Evolutionary conservation across 2,113 vertebrate species (phyloP), one percentile per base, ranked within the genome.

Genomic region (Osmerus mordax): DNA sequence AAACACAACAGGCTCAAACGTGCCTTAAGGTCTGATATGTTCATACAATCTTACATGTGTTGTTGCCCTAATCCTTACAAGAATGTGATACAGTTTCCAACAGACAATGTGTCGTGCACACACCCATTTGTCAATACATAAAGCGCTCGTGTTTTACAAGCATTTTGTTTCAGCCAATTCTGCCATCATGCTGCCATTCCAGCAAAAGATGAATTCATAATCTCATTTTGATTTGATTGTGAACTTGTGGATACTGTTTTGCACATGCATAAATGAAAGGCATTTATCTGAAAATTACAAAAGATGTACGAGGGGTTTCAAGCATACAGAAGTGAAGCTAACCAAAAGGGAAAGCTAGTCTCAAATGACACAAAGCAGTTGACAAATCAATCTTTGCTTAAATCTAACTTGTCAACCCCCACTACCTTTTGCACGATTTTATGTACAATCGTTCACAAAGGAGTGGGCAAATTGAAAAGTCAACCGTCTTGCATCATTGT

Each of bases 401-500:
- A 11, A 54, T 29, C 14, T 52, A 18, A 68, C 13, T 7, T 6
- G 4, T 58, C 23, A 29, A 18, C 12, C 41, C 41, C 71, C 75
- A 74, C 71, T 3, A n/a, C 61, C 21, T 13, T 18, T 1, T 29
- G 19, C 4, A 1, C 3, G 1, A 51, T 63, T 21, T 25, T 4
- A 47, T 18, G n/a, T 21, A 52, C 29, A 16, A 18, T 16, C 16
- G 23, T 58, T 58, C 3, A 28, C 51, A 8, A 12, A 25, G 29
- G 11, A 14, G 28, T 16, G 15, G 5, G 41, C 41, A 2, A 25
- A 18, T 7, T 70, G 80, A 85, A 13, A 61, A 71, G 89, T 88
- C 85, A 89, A 87, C 79, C 1, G 71, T 79, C 87, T 83, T 88
- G 85, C 77, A 88, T 90, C 89, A 90, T 84, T 84, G n/a, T 67